These are phyloP conservation scores for Phyllotreta striolata DNA, from an alignment of 2,888 invertebrate genomes.

Conservation along the genomic window DNA sequence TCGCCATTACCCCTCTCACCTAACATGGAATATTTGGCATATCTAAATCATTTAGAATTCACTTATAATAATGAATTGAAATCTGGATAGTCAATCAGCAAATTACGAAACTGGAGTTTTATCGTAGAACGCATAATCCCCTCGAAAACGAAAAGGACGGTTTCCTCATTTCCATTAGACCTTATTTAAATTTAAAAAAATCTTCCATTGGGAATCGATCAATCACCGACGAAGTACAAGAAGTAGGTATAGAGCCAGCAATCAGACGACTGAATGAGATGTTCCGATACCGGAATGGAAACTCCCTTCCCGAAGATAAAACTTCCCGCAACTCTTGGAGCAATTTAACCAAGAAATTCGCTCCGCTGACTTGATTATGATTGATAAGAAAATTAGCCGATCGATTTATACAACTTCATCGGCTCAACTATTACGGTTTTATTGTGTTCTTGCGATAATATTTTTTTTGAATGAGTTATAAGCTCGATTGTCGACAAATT, in stretches of 20 bases:
- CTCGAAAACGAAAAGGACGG: neutral
- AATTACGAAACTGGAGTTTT: too few relatives aligned
- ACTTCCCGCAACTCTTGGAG: conserved; percentile 57
- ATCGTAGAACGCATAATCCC: conserved; percentile 3
- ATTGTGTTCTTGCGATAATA: too few relatives aligned
- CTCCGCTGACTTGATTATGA: conserved; percentile 62
- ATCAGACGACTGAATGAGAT: conserved; percentile 37
- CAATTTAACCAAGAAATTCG: conserved; percentile 59
- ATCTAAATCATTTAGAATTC: too few relatives aligned
- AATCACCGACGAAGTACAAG: conserved; percentile 21
- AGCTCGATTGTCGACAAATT: neutral
- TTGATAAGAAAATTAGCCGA: conserved; percentile 61
- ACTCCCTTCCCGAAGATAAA: conserved; percentile 58
- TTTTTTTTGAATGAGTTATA: neutral
- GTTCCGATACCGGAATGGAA: conserved; percentile 38
- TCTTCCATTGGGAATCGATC: conserved; percentile 25
- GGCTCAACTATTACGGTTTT: too few relatives aligned
- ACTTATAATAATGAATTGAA: too few relatives aligned
- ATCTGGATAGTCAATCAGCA: too few relatives aligned
- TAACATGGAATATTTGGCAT: too few relatives aligned
- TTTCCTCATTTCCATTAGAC: conserved; percentile 18
- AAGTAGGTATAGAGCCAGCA: conserved; percentile 28
- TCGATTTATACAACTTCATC: conserved; percentile 40
- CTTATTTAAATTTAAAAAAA: conserved; percentile 22
- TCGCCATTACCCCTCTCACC: too few relatives aligned